phyloP scores from a whole-genome alignment of 2,113 vertebrate genomes.

The Macquaria ambigua region DNA sequence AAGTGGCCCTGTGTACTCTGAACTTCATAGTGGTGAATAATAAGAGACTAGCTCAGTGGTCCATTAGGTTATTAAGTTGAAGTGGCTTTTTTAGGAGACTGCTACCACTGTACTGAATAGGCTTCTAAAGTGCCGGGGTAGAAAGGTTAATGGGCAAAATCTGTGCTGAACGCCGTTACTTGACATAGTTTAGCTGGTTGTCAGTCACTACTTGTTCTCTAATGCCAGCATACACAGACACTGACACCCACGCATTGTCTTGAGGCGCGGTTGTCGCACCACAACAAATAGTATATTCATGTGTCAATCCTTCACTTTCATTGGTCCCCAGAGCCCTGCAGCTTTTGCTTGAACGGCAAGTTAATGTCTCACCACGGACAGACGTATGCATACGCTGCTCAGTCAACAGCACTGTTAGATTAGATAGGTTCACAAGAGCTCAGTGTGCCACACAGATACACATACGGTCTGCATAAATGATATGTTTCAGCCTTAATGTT shows the following conservation, averaged over 20 bases:
- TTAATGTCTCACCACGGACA: slow-evolving; percentile 46
- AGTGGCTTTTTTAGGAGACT: slow-evolving; percentile 37
- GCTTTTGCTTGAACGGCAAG: slow-evolving; percentile 45
- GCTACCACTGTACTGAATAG: slow-evolving; percentile 11
- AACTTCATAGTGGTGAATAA: slow-evolving; percentile 3
- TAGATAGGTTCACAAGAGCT: slow-evolving; percentile 42
- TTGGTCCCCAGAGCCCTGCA: slow-evolving; percentile 17
- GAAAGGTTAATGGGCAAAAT: slow-evolving; percentile 60
- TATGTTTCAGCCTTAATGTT: neutral
- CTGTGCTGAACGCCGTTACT: slow-evolving; percentile 11
- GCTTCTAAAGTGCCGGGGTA: slow-evolving; percentile 34
- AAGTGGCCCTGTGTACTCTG: slow-evolving; percentile 10
- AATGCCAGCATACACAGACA: slow-evolving; percentile 4
- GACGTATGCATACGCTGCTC: slow-evolving; percentile 9
- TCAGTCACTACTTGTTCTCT: slow-evolving; percentile 44
- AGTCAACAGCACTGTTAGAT: slow-evolving; percentile 24
- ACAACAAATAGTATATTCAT: slow-evolving; percentile 24
- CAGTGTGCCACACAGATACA: neutral
- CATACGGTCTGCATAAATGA: neutral
- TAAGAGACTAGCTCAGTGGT: slow-evolving; percentile 17
- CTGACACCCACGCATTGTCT: slow-evolving; percentile 32
- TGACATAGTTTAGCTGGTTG: slow-evolving; percentile 49
- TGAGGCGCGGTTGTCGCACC: neutral
- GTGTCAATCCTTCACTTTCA: slow-evolving; percentile 52
- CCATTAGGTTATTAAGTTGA: slow-evolving; percentile 50